These are phyloP conservation scores for Pterostichus madidus DNA, from an alignment of 2,888 invertebrate genomes.

Conservation along the genomic window DNA sequence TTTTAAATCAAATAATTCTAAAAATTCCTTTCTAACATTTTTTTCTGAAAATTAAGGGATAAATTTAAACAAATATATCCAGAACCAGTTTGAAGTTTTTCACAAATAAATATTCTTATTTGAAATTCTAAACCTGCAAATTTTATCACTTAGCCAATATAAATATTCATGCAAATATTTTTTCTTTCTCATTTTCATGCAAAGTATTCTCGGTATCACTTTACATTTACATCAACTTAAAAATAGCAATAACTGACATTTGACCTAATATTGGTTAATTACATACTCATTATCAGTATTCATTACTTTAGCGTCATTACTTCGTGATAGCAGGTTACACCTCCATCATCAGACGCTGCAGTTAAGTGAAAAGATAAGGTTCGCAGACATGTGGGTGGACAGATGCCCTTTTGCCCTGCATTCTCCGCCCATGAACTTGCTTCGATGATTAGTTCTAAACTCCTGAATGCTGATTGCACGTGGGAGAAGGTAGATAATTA, in stretches of 20 bases:
- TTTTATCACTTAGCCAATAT: slow-evolving; percentile 9
- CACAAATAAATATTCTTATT: no score
- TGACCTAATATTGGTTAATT: slow-evolving; percentile 24
- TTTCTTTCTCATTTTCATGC: neutral
- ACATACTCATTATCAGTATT: slow-evolving; percentile 30
- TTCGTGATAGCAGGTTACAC: neutral
- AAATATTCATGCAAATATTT: slow-evolving; percentile 10
- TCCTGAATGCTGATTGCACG: slow-evolving; percentile 4
- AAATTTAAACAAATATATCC: no score
- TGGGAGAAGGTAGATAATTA: slow-evolving; percentile 12
- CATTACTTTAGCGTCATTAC: slow-evolving; percentile 19
- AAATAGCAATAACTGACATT: slow-evolving; percentile 27
- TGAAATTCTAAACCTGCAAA: neutral
- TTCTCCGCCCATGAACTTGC: neutral
- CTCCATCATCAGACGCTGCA: neutral
- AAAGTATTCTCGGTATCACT: slow-evolving; percentile 23
- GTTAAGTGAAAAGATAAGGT: slow-evolving; percentile 36
- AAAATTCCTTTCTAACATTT: no score
- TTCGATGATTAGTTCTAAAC: slow-evolving; percentile 11
- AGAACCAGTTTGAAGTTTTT: no score
- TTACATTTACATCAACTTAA: slow-evolving; percentile 6
- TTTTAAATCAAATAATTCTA: no score
- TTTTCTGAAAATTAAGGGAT: no score
- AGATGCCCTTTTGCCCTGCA: neutral
- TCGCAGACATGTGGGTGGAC: slow-evolving; percentile 13